A percentile compares a stretch with the other conserved stretches of the same genome.
phyloP scores from a whole-genome alignment of 2,888 invertebrate species.

The Drosophila pegasa region DNA sequence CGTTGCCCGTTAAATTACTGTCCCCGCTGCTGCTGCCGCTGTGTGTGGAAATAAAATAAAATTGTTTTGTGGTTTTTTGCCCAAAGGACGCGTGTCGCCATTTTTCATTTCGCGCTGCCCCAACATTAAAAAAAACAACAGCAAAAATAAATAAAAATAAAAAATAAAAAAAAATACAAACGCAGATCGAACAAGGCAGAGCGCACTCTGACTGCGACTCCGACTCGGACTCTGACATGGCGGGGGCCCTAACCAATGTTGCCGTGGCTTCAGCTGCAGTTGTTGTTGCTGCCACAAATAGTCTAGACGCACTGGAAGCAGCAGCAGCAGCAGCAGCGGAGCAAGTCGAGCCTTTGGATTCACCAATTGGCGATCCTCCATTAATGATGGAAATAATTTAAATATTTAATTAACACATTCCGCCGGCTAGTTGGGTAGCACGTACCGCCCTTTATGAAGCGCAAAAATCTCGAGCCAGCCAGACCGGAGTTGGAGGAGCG shows the following conservation, averaged over 20 bases:
- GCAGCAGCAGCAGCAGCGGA: neutral
- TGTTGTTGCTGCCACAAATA: slow-evolving; percentile 33
- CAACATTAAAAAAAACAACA: slow-evolving; percentile 21
- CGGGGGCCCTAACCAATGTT: slow-evolving; percentile 22
- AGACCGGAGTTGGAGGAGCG: neutral
- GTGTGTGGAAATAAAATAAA: slow-evolving; percentile 66
- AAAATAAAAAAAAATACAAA: slow-evolving; percentile 31
- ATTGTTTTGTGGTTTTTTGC: slow-evolving; percentile 73
- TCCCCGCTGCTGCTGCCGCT: slow-evolving; percentile 23
- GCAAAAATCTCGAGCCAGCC: slow-evolving; percentile 20
- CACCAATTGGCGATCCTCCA: slow-evolving; percentile 24
- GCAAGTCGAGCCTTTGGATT: slow-evolving; percentile 9
- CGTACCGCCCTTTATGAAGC: slow-evolving; percentile 34
- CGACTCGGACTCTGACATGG: slow-evolving; percentile 26
- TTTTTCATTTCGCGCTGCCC: slow-evolving; percentile 60
- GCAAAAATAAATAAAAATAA: slow-evolving; percentile 26
- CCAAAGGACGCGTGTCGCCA: slow-evolving; percentile 70
- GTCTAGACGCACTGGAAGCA: slow-evolving; percentile 51
- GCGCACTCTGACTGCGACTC: slow-evolving; percentile 25
- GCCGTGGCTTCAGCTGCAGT: slow-evolving; percentile 29
- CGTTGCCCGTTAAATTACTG: slow-evolving; percentile 53
- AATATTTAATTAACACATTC: slow-evolving; percentile 80
- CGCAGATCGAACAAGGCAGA: slow-evolving; percentile 58
- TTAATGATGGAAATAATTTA: slow-evolving; percentile 70
- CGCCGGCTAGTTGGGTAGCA: slow-evolving; percentile 40